Conservation (phyloP, 2,888 invertebrate species). For the Ophioninae sp. region DNA sequence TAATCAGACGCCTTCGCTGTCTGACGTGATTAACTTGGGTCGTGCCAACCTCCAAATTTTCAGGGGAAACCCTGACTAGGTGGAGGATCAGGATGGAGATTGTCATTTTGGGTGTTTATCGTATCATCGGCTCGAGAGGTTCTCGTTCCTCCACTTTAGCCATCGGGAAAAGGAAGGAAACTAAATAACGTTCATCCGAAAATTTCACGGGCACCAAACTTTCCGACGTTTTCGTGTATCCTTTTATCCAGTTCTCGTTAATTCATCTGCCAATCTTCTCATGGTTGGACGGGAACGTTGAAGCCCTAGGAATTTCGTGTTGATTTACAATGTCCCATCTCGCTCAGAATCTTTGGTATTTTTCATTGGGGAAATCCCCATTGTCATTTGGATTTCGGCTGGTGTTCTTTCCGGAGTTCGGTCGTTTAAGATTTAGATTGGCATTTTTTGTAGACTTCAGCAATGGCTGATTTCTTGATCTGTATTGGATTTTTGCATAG, state of each 20-base stretch:
- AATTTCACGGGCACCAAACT: slow-evolving; percentile 47
- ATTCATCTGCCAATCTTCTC: slow-evolving; percentile 13
- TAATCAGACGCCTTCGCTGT: slow-evolving; percentile 76
- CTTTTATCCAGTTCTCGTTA: slow-evolving; percentile 39
- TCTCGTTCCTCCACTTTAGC: slow-evolving; percentile 57
- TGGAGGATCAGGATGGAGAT: slow-evolving; percentile 60
- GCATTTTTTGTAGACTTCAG: too few relatives aligned
- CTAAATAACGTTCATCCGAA: slow-evolving; percentile 13
- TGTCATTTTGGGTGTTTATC: slow-evolving; percentile 77
- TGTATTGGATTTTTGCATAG: too few relatives aligned
- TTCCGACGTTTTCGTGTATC: slow-evolving; percentile 6
- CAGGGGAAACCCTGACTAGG: slow-evolving; percentile 43
- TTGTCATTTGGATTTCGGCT: neutral
- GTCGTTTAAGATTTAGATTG: too few relatives aligned
- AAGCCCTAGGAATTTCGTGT: neutral
- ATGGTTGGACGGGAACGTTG: slow-evolving; percentile 11
- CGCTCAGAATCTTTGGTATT: too few relatives aligned
- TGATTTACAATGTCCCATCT: neutral
- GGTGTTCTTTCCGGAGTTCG: neutral
- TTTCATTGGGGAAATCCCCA: too few relatives aligned
- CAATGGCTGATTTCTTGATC: too few relatives aligned
- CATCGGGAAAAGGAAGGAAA: slow-evolving; percentile 19
- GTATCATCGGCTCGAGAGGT: slow-evolving; percentile 70
- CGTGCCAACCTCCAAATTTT: slow-evolving; percentile 54
- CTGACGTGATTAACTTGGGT: slow-evolving; percentile 76